Conservation (phyloP, 2,888 invertebrate species). For the Melanophora roralis region DNA sequence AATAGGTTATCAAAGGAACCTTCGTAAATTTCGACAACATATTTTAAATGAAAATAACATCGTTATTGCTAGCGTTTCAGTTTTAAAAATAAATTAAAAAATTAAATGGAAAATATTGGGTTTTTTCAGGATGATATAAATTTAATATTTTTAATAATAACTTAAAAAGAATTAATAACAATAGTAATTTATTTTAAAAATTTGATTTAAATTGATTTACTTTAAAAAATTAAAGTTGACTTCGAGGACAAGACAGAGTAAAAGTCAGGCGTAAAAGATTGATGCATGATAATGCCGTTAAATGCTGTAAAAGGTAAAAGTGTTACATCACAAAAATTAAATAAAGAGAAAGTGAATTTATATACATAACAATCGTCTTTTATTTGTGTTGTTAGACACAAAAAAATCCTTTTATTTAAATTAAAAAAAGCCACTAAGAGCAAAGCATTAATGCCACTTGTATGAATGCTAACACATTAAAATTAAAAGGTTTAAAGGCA, state of each 20-base stretch:
- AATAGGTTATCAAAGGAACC: too few species aligned
- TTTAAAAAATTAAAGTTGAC: not conserved
- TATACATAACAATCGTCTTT: not conserved
- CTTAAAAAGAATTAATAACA: slow-evolving; percentile 18
- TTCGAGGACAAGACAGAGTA: not conserved
- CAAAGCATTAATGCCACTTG: not conserved
- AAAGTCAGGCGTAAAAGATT: slow-evolving; percentile 48
- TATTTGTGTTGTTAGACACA: not conserved
- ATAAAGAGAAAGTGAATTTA: slow-evolving; percentile 14
- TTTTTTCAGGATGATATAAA: too few species aligned
- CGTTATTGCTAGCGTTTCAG: too few species aligned
- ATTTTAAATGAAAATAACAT: too few species aligned
- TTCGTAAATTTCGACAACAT: too few species aligned
- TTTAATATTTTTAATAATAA: slow-evolving; percentile 38
- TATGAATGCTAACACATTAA: not conserved
- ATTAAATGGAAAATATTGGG: slow-evolving; percentile 35
- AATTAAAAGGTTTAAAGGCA: not conserved
- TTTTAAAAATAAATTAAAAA: slow-evolving; percentile 11
- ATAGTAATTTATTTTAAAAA: too few species aligned
- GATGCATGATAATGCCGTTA: slow-evolving; percentile 59
- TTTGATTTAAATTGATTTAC: too few species aligned
- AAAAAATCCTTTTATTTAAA: slow-evolving; percentile 16
- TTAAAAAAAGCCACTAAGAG: slow-evolving; percentile 25
- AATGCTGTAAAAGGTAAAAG: slow-evolving; percentile 52
- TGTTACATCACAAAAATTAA: slow-evolving; percentile 52